Percentiles rank a stretch among this genome's conserved stretches.
Evolutionary conservation across 2,113 vertebrate species (phyloP).

Genomic region (Zingel zingel): DNA sequence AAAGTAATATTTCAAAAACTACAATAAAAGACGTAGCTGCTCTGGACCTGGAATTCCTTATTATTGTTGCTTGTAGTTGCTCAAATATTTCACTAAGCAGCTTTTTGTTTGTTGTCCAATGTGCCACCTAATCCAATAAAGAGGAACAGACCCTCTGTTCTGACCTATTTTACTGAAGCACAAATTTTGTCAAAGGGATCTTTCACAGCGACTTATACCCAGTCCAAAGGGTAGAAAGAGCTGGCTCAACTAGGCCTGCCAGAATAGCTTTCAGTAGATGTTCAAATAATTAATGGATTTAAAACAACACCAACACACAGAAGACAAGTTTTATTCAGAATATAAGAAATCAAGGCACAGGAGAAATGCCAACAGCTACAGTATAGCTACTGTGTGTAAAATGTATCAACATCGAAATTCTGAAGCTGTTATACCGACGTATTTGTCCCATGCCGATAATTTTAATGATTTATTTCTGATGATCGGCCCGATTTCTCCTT

Average conservation of each 20-base stretch:
- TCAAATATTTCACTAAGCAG: constrained; percentile 65
- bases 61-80: constrained; percentile 27
- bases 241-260: not conserved
- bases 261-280: not conserved
- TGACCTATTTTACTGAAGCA: constrained; percentile 45
- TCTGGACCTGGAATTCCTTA: constrained; percentile 38
- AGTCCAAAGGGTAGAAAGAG: constrained; percentile 38
- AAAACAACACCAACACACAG: not conserved
- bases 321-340: not conserved
- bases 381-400: no score
- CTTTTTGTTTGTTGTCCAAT: constrained; percentile 54
- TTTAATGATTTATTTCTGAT: no score
- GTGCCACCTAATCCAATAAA: constrained; percentile 60
- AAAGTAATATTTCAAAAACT: not conserved
- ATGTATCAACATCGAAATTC: no score
- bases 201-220: constrained; percentile 29
- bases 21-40: not conserved
- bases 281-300: not conserved
- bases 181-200: constrained; percentile 31
- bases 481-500: no score
- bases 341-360: no score
- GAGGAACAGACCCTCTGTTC: constrained; percentile 40
- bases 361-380: no score
- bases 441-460: no score
- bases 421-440: no score